Evolutionary conservation across 2,888 invertebrate genomes (phyloP).

Genomic region (Siphonodentalium dalli): DNA sequence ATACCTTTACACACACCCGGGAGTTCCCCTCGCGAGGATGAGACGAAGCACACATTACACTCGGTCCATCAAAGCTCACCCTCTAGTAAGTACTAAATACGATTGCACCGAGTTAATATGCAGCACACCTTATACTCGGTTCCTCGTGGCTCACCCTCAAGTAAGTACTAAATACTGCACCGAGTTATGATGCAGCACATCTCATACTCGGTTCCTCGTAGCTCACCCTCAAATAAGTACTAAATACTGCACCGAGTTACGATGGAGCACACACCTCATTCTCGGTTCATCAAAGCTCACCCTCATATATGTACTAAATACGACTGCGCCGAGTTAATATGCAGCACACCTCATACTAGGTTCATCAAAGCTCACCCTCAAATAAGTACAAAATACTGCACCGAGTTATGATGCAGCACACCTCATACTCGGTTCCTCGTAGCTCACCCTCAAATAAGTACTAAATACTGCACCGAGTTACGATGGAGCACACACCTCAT

Average conservation of each 20-base stretch:
- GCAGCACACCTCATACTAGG: not conserved
- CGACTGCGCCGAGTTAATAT: not conserved
- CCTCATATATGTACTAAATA: constrained; percentile 79
- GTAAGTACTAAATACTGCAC: too few species aligned
- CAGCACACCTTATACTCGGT: not conserved
- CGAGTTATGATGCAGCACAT: too few species aligned
- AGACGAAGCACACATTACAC: constrained; percentile 89
- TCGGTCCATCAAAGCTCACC: constrained; percentile 86
- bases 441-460: too few species aligned
- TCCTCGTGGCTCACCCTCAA: too few species aligned
- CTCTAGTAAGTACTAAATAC: constrained; percentile 77
- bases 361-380: too few species aligned
- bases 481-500: constrained; percentile 85
- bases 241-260: too few species aligned
- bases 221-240: too few species aligned
- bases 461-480: too few species aligned
- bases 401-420: too few species aligned
- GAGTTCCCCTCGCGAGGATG: constrained; percentile 86
- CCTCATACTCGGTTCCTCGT: too few species aligned
- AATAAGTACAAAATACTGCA: too few species aligned
- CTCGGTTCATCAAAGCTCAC: constrained; percentile 85
- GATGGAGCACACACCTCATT: constrained; percentile 86
- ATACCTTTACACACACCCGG: constrained; percentile 92
- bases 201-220: too few species aligned
- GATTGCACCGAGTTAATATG: not conserved